Base-by-base conservation (phyloP, 2,888 invertebrate genomes). In the Reticulitermes lucifugus region DNA sequence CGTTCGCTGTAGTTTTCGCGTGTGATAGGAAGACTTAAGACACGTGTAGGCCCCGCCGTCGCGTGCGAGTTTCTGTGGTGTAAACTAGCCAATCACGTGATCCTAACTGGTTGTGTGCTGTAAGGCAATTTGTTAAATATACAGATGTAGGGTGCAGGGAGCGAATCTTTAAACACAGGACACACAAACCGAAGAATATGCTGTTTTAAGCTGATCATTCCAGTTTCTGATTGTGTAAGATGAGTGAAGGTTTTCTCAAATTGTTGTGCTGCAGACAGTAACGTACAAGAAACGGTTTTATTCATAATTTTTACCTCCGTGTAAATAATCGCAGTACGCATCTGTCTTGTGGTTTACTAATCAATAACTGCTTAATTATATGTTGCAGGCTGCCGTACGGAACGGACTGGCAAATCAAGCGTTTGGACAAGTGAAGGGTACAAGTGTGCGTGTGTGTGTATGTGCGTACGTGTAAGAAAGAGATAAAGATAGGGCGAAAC, bases 331-430 rank as follows among this genome's bases (percentile, higher is more conserved):
- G 43, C 41, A 46, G n/a, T 77, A 51, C 51, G 46, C 77, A 51
- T 46, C 77, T 77, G 35, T 77, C 77, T 77, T 77, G 77, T 46
- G 77, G 77, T 77, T 77, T 81, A 9, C 65, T 81, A 81, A 65
- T 81, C 81, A 65, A 81, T 81, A 81, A 43, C 79, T 43, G 81
- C 81, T 81, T 70, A 81, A 81, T 81, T 81, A 46, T 81, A 81
- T 81, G 81, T 81, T 60, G 60, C 81, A 43, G 46, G 43, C 46
- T 29, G 65, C 10, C 21, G 43, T 46, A 18, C 46, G 46, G 46
- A 12, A 18, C 14, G 60, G 21, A 6, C 4, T n/a, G 43, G 81
- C 60, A 65, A 81, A 81, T 81, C 60, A 81, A 81, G 41, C 81
- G 81, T 81, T 81, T 81, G 70, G 70, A 43, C 81, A 81, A 81